Evolutionary conservation across 2,113 vertebrate genomes (phyloP), one percentile per base, ranked within the genome.

Genomic region (Alaudala cheleensis): DNA sequence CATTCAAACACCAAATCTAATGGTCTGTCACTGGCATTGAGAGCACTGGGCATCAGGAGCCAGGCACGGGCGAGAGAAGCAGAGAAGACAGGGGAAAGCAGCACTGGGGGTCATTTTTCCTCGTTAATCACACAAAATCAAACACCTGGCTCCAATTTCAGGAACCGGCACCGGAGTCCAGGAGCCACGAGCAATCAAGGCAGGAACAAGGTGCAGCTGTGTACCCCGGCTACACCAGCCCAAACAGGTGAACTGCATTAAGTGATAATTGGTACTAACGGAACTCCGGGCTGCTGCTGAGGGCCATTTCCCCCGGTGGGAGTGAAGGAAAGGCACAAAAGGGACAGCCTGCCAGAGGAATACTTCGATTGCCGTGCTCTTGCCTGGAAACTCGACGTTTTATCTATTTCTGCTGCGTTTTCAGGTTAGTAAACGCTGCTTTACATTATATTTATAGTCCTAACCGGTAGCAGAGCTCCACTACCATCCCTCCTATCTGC

Each of bases 31-130:
- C 16, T 25, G 25, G 21, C 5, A 34, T 18, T 65, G 34, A 18
- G 31, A 79, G 44, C 7, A 6, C 9, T 19, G 65, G 40, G 31
- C 40, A 84, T 42, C 31, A 26, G 47, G 40, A 84, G 2, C 10
- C 31, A 31, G 47, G 29, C 58, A n/a, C 4, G 2, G 12, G 37
- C 0, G 0, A 64, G 18, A 61, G n/a, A 61, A 53, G 24, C 25
- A 65, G 0, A 60, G 56, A 34, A 71, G 78, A 40, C 62, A 33
- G 12, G 20, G 23, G 1, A 66, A 40, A 79, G 11, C 40, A 91
- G 14, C 33, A 17, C 24, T 10, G 49, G n/a, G 50, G 25, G 19
- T 47, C 14, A 42, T 74, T 72, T 65, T 49, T 34, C 17, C 11
- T n/a, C 6, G 40, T 31, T 67, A 79, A 81, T 57, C 34, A 12